A percentile compares a stretch with the other conserved stretches of the same genome.
Evolutionary conservation across 2,113 vertebrate genomes (phyloP).

Genomic region (Saccopteryx bilineata): DNA sequence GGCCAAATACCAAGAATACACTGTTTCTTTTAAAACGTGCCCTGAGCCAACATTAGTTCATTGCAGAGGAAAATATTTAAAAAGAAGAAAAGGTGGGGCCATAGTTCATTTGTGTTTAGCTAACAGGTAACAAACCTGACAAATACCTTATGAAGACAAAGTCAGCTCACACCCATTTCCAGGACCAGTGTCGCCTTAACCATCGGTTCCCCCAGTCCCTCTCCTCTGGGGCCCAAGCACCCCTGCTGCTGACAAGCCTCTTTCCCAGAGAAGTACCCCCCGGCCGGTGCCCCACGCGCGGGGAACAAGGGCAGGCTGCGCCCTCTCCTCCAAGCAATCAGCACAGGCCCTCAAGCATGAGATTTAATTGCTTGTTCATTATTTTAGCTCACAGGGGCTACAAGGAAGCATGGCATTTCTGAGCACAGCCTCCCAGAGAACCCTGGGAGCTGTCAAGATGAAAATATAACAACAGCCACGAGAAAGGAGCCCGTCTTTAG

Average conservation of each 20-base stretch:
- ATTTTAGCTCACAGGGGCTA: constrained; percentile 78
- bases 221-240: background rate
- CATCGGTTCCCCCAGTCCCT: background rate
- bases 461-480: constrained; percentile 62
- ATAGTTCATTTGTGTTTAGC: background rate
- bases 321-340: constrained; percentile 76
- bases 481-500: constrained; percentile 69
- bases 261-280: background rate
- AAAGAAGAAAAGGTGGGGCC: background rate
- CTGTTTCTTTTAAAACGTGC: background rate
- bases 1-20: background rate
- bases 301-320: background rate
- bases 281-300: rapidly evolving
- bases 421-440: constrained; percentile 65
- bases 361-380: constrained; percentile 83
- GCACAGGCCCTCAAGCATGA: constrained; percentile 79
- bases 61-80: background rate
- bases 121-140: background rate
- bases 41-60: background rate
- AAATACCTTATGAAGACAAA: background rate
- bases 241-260: background rate
- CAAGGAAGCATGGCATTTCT: constrained; percentile 57
- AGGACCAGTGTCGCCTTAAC: background rate
- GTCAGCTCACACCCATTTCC: background rate
- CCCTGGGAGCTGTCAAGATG: constrained; percentile 75